A percentile compares a stretch with the other conserved stretches of the same genome.
Conservation (phyloP, 2,113 vertebrate genomes). For the Numenius arquata region DNA sequence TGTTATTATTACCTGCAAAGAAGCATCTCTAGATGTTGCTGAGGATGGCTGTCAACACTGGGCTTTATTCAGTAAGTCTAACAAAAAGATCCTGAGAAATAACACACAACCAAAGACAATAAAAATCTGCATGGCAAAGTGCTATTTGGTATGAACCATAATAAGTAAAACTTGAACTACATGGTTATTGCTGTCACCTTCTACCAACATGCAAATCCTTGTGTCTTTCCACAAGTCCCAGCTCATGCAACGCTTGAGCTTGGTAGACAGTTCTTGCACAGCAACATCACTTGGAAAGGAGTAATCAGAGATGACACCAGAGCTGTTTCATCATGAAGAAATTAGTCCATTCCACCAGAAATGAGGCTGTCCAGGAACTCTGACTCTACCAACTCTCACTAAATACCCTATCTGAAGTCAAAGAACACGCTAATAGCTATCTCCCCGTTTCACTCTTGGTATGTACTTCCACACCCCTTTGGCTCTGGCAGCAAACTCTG, state of each 20-base stretch:
- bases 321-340: neutral
- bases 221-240: neutral
- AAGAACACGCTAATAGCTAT: neutral
- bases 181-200: neutral
- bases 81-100: neutral
- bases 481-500: neutral
- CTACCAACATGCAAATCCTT: neutral
- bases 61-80: neutral
- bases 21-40: neutral
- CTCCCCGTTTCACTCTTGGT: neutral
- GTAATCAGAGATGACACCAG: neutral
- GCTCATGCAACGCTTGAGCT: neutral
- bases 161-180: neutral
- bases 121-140: neutral
- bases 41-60: neutral
- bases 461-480: neutral
- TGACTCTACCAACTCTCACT: neutral
- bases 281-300: neutral
- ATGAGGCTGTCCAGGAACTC: neutral
- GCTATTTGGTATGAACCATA: neutral
- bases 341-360: neutral
- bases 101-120: neutral
- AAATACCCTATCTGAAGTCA: neutral
- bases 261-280: neutral
- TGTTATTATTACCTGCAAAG: constrained; percentile 9